Evolutionary conservation across 2,797 vertebrate genomes (phyloP).

Genomic region (Myioborus melanocephalus): DNA sequence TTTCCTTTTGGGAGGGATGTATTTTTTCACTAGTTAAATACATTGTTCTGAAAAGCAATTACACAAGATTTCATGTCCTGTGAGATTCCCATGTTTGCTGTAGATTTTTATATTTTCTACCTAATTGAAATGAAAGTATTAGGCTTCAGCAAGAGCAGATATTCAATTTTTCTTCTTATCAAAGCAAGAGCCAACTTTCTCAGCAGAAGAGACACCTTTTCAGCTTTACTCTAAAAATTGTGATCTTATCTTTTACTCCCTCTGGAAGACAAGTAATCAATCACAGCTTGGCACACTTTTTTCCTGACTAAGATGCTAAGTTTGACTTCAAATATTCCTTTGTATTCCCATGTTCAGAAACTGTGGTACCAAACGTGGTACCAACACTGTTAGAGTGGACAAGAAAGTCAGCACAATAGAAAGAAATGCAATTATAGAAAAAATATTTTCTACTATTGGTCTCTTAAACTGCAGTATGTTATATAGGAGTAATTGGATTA

Average conservation of each 20-base stretch:
- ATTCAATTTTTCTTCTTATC: background rate
- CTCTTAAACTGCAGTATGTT: constrained; percentile 14
- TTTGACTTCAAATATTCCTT: background rate
- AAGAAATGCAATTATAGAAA: constrained; percentile 41
- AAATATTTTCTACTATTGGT: background rate
- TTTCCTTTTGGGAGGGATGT: background rate
- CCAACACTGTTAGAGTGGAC: constrained; percentile 1
- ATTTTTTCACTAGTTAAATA: background rate
- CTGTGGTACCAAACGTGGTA: background rate
- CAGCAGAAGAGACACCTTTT: background rate
- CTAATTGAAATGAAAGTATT: background rate
- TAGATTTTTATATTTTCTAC: background rate
- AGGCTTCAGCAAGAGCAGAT: background rate
- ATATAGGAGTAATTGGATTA: constrained; percentile 52
- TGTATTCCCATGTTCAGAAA: background rate
- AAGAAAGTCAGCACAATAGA: constrained; percentile 14
- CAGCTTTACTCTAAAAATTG: background rate
- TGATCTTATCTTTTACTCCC: background rate
- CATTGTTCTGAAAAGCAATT: background rate
- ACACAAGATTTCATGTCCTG: background rate
- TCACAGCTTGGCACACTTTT: background rate
- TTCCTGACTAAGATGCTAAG: background rate
- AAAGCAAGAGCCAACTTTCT: background rate
- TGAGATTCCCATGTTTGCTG: background rate
- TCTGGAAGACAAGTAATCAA: background rate